Evolutionary conservation across 2,888 invertebrate species (phyloP), one percentile per base, ranked within the genome.

Genomic region (Diaperis boleti): DNA sequence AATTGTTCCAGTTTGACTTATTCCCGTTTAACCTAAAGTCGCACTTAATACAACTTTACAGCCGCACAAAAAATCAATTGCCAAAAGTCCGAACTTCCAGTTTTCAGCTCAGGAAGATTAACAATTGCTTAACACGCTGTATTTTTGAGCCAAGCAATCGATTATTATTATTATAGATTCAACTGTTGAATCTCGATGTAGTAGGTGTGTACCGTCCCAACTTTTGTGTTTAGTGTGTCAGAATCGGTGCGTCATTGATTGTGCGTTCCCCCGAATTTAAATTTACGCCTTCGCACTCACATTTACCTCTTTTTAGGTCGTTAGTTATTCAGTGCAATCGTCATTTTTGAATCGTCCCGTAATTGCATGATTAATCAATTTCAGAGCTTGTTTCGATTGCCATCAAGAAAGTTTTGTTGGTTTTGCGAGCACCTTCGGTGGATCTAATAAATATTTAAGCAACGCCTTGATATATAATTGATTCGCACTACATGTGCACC

Each of bases 381-480:
- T n/a, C 20, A n/a, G 26, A 18, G 52, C 8, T 45, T 45, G 45
- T 45, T 26, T 45, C 15, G 45, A 22, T 52, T 31, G 35, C 33
- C 18, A 49, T 47, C 17, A n/a, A 47, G 31, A 13, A 22, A 52
- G 52, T 39, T 52, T 39, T 52, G 50, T 39, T 49, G 49, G 33
- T 49, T 22, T 49, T 52, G 39, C n/a, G 39, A 52, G 26, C 15
- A 44, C 44, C 20, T 44, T 29, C 39, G 39, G 20, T 14, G 14
- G 15, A 44, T 44, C 42, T 11, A 15, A 22, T 47, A 41, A 14
- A 49, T 59, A 31, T 50, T 59, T 50, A 42, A 50, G 17, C 3
- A 33, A 26, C 37, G 55, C 7, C 15, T 17, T 22, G 11, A 47
- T 47, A 60, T 66, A 66, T 66, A 68, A 68, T 63, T 68, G 62